Base-by-base conservation (phyloP, 2,888 invertebrate genomes). In the Chymomyza caudatula region DNA sequence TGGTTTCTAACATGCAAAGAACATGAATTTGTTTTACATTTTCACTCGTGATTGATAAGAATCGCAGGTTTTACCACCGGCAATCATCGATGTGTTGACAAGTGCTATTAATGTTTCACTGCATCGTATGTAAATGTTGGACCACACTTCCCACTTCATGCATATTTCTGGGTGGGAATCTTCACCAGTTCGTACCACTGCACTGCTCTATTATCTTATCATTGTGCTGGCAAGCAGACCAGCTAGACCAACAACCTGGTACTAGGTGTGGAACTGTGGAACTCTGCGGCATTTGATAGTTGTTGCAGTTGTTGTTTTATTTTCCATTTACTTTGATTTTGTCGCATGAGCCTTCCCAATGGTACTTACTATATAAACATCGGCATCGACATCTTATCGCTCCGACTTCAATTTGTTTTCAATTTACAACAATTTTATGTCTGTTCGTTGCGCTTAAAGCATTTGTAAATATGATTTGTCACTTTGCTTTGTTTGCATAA, bases 1-100 rank as follows among this genome's bases (percentile, higher is more conserved):
- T 87, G 79, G 68, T 76, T 82, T 79, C 86, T 82, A 85, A 88
- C 86, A 88, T 88, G 88, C 88, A 88, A 88, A 88, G 87, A 86
- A 88, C 88, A 87, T 77, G 80, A 86, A 78, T 85, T 78, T 58
- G 69, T 78, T 63, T 1, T 20, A 20, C 6, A 25, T 4, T 52
- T 15, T 22, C 51, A 42, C 42, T 53, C 43, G 20, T 66, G 69
- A 82, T 82, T 77, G 85, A 85, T 85, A 85, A 78, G 80, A 65
- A 73, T 68, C 68, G 55, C 17, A 49, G n/a, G n/a, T n/a, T n/a
- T 17, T 49, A n/a, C n/a, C n/a, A 44, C 56, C 42, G 13, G 23
- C 42, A 23, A 43, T 83, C 80, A 69, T 77, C 71, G 79, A 81
- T 84, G 79, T 81, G 81, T 77, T 79, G 75, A 84, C 80, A 81